phyloP scores from a whole-genome alignment of 2,888 invertebrate genomes.

The Colletes collaris region DNA sequence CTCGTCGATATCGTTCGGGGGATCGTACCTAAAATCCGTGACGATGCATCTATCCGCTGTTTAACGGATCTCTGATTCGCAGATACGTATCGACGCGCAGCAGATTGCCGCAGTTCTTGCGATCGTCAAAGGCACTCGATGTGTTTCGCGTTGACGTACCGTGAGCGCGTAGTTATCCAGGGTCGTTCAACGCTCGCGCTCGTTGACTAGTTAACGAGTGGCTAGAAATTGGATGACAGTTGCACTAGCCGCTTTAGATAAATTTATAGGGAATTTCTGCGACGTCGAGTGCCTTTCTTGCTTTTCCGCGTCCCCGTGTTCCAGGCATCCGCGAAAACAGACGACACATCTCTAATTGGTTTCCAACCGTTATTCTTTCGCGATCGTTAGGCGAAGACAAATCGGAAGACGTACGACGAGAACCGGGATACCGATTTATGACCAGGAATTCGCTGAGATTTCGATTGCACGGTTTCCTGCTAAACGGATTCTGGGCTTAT shows the following conservation, averaged over 20 bases:
- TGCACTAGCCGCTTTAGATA: neutral
- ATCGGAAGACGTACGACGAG: too few relatives aligned
- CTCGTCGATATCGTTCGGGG: conserved; percentile 40
- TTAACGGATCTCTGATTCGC: conserved; percentile 54
- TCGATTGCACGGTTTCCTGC: too few relatives aligned
- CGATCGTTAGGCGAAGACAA: too few relatives aligned
- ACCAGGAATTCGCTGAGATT: too few relatives aligned
- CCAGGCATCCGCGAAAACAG: too few relatives aligned
- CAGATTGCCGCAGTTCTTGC: conserved; percentile 47
- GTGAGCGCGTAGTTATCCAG: conserved; percentile 36
- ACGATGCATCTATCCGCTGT: conserved; percentile 59
- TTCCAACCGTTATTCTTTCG: too few relatives aligned
- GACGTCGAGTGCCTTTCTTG: too few relatives aligned
- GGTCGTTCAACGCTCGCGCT: conserved; percentile 11
- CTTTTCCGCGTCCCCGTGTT: too few relatives aligned
- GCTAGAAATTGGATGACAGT: conserved; percentile 31
- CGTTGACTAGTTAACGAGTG: conserved; percentile 13
- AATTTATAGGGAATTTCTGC: too few relatives aligned
- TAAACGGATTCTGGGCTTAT: too few relatives aligned
- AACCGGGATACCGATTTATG: too few relatives aligned
- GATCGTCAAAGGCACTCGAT: conserved; percentile 36
- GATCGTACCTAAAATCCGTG: conserved; percentile 53
- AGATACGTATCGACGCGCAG: conserved; percentile 52
- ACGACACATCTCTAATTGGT: too few relatives aligned
- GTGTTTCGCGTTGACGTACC: conserved; percentile 14